Percentiles rank a stretch among this genome's conserved stretches.
Evolutionary conservation across 2,888 invertebrate genomes (phyloP).

Genomic region (Diaperis boleti): DNA sequence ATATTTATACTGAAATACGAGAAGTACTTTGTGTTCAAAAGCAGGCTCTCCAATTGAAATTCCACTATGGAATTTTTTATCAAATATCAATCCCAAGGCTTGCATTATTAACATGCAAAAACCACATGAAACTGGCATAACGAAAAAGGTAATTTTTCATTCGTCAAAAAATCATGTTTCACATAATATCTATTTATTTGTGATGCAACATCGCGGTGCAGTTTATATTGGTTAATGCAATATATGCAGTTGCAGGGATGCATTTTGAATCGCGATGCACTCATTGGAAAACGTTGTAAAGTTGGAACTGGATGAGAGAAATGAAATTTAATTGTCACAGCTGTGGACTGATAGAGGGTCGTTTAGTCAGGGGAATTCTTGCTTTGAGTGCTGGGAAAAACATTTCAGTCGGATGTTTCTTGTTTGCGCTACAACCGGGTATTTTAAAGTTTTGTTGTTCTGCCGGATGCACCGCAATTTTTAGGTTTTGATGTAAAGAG

Average conservation of each 20-base stretch:
- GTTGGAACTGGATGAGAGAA: background rate
- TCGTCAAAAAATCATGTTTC: no score
- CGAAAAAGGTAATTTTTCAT: no score
- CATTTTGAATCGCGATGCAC: background rate
- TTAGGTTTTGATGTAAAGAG: no score
- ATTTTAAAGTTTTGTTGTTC: background rate
- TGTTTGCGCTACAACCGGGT: background rate
- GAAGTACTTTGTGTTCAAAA: no score
- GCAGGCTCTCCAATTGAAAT: no score
- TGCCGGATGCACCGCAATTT: no score
- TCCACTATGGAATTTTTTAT: no score
- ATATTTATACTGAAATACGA: no score
- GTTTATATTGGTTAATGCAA: background rate
- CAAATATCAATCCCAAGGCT: no score
- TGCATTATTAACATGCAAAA: no score
- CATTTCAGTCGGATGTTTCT: background rate
- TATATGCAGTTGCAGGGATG: background rate
- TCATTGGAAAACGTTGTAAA: background rate
- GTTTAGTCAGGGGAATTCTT: background rate
- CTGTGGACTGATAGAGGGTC: background rate
- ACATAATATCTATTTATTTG: no score
- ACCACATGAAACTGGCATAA: no score
- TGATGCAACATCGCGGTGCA: background rate
- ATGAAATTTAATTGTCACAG: background rate
- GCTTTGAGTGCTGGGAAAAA: background rate